A percentile compares a stretch with the other conserved stretches of the same genome.
phyloP scores from a whole-genome alignment of 37 sponge, comb jelly and placozoan species.

The Diacarnus erythraeanus region DNA sequence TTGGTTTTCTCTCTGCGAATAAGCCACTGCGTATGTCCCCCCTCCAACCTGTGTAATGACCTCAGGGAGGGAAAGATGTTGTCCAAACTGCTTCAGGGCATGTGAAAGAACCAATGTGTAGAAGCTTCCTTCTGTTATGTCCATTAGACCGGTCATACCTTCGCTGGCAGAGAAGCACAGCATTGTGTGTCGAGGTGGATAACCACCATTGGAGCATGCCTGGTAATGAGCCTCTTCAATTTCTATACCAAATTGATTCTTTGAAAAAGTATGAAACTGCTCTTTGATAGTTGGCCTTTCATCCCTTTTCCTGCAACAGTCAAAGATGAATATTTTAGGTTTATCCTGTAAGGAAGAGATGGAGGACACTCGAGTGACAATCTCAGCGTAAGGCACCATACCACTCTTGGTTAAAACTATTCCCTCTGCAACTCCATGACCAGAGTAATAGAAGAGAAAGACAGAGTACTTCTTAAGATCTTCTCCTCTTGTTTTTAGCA shows the following conservation, averaged over 20 bases:
- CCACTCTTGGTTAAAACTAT: constrained; percentile 14
- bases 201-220: neutral
- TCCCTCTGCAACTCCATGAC: constrained; percentile 37
- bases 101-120: constrained; percentile 38
- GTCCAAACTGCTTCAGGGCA: constrained; percentile 15
- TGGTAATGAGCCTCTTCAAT: neutral
- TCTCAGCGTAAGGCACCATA: constrained; percentile 1
- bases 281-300: neutral
- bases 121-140: constrained; percentile 23
- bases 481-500: neutral
- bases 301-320: constrained; percentile 47
- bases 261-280: neutral
- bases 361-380: constrained; percentile 11
- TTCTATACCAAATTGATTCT: neutral
- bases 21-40: neutral
- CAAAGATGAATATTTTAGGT: constrained; percentile 67
- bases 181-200: constrained; percentile 14
- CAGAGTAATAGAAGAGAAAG: constrained; percentile 50
- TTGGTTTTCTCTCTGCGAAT: neutral
- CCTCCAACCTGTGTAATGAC: constrained; percentile 39
- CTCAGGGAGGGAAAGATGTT: constrained; percentile 23
- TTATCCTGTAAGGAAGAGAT: neutral
- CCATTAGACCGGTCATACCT: neutral
- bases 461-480: constrained; percentile 29
- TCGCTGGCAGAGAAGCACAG: constrained; percentile 26